These are phyloP conservation scores for Nothocercus nigrocapillus DNA, from an alignment of 2,113 vertebrate species.

Conservation along the genomic window DNA sequence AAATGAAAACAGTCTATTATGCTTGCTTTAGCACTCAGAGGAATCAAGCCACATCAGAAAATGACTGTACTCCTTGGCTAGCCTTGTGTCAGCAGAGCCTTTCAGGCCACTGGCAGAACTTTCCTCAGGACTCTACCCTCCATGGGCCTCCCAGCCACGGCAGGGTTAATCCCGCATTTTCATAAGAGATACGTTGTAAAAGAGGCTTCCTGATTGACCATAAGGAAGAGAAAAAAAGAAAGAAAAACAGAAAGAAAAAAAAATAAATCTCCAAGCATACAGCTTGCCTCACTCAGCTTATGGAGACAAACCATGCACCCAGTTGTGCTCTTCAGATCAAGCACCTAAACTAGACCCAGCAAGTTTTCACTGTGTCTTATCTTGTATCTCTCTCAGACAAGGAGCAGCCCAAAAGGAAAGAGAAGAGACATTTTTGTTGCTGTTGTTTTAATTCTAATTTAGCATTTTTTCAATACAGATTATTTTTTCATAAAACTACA, in stretches of 20 bases:
- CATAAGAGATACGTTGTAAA: neutral
- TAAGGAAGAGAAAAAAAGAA: neutral
- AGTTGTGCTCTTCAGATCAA: neutral
- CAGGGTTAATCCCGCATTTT: neutral
- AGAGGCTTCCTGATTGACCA: neutral
- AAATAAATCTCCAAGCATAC: neutral
- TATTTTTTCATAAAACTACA: neutral
- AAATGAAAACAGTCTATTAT: neutral
- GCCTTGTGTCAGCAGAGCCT: neutral
- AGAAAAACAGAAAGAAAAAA: neutral
- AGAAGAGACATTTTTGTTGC: neutral
- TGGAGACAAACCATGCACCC: neutral
- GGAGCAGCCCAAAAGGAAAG: neutral
- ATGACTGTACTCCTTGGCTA: neutral
- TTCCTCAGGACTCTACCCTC: neutral
- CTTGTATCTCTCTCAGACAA: neutral
- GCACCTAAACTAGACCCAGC: neutral
- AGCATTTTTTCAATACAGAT: neutral
- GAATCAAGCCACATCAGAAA: conserved; percentile 10
- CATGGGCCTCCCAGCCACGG: rapidly evolving
- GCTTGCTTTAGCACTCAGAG: neutral
- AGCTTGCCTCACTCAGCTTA: neutral
- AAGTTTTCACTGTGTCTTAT: neutral
- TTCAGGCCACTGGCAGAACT: neutral
- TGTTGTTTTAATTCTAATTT: neutral